Evolutionary conservation across 1,140 invertebrate genomes (phyloP).

Genomic region (Diabrotica undecimpunctata): DNA sequence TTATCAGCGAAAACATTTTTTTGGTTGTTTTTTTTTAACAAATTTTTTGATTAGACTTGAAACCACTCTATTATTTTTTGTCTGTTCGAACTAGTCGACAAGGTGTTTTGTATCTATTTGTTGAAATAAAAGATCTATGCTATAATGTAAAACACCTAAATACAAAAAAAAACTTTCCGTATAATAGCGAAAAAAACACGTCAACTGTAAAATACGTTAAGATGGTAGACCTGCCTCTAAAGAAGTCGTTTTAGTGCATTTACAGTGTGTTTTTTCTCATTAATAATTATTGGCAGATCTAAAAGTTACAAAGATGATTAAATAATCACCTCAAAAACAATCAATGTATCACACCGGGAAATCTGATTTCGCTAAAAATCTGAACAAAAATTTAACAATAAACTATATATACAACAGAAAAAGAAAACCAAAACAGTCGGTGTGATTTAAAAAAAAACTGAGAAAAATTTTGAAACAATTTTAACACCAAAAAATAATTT

Average conservation of each 20-base stretch:
- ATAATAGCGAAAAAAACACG: slow-evolving; percentile 9
- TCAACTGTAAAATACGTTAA: slow-evolving; percentile 12
- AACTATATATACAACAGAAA: slow-evolving; percentile 1
- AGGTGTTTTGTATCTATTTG: slow-evolving; percentile 8
- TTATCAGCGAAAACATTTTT: slow-evolving; percentile 7
- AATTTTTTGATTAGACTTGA: slow-evolving; percentile 6
- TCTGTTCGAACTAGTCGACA: not conserved
- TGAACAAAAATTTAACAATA: slow-evolving; percentile 11
- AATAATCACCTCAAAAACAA: slow-evolving; percentile 1
- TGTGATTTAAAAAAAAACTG: not conserved
- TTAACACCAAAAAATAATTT: not conserved
- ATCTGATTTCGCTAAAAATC: slow-evolving; percentile 9
- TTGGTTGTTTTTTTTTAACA: slow-evolving; percentile 4
- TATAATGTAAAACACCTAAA: slow-evolving; percentile 12
- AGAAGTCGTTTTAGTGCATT: not conserved
- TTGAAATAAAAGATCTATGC: slow-evolving; percentile 9
- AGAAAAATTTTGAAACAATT: slow-evolving; percentile 4
- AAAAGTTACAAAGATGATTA: not conserved
- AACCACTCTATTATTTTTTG: slow-evolving; percentile 4
- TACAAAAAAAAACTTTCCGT: slow-evolving; percentile 5
- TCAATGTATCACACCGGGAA: not conserved
- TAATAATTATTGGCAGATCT: slow-evolving; percentile 13
- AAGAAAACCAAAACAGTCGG: not conserved
- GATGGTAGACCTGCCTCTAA: slow-evolving; percentile 15
- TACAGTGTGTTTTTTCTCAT: slow-evolving; percentile 15